Conservation (phyloP, 2,888 invertebrate genomes). For the Biston stratarius region DNA sequence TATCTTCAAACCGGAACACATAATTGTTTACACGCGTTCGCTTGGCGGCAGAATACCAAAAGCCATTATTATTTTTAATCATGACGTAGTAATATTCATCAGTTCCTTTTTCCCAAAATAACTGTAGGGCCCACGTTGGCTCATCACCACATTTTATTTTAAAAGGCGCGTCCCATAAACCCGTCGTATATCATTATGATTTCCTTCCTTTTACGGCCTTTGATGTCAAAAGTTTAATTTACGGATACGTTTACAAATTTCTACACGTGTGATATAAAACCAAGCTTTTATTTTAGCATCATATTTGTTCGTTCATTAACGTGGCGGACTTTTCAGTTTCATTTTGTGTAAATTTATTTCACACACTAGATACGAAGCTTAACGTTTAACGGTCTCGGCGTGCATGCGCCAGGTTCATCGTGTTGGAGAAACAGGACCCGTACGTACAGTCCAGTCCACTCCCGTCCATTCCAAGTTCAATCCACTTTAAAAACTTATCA, state of each 20-base stretch:
- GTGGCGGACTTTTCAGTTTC: slow-evolving; percentile 1
- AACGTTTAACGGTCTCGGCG: no score
- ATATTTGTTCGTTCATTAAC: slow-evolving; percentile 16
- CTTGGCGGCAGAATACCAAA: not conserved
- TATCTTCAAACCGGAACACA: not conserved
- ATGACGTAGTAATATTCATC: slow-evolving; percentile 12
- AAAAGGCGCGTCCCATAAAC: slow-evolving; percentile 30
- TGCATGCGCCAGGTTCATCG: no score
- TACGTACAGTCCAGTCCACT: no score
- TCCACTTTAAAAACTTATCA: no score
- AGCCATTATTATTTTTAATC: slow-evolving; percentile 8
- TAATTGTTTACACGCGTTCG: not conserved
- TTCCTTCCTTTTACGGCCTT: slow-evolving; percentile 38
- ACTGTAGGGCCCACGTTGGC: slow-evolving; percentile 5
- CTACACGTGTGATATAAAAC: slow-evolving; percentile 24
- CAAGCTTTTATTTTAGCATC: slow-evolving; percentile 21
- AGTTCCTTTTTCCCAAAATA: slow-evolving; percentile 26
- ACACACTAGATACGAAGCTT: no score
- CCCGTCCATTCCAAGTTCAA: no score
- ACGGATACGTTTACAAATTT: slow-evolving; percentile 33
- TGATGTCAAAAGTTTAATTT: slow-evolving; percentile 37
- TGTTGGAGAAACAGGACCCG: no score
- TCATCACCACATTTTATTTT: slow-evolving; percentile 33
- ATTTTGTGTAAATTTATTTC: not conserved
- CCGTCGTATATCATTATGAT: slow-evolving; percentile 37